These are phyloP conservation scores for Dastarcus helophoroides DNA, from an alignment of 2,888 invertebrate species.

Conservation along the genomic window DNA sequence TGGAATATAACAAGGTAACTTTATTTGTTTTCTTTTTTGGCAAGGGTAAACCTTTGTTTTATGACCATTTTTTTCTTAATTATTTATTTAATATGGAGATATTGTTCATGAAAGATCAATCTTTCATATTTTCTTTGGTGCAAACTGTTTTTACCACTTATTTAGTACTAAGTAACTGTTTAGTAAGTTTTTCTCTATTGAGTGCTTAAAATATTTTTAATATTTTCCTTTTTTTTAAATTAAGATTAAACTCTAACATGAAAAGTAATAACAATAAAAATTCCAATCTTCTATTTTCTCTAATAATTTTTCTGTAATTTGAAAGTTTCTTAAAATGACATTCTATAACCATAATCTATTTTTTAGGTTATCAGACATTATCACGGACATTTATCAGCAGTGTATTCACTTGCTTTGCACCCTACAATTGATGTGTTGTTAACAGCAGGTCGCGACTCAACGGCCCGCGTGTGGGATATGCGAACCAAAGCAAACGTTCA, in stretches of 20 bases:
- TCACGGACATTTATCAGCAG: conserved; percentile 96
- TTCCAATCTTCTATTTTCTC: neutral
- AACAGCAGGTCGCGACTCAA: conserved; percentile 90
- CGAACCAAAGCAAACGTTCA: conserved; percentile 97
- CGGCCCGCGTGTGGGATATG: conserved; percentile 98
- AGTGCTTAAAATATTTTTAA: too few species aligned
- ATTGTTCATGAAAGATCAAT: too few species aligned
- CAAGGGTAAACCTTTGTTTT: too few species aligned
- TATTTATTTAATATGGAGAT: too few species aligned
- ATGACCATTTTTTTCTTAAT: too few species aligned
- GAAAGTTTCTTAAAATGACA: neutral
- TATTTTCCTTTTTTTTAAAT: too few species aligned
- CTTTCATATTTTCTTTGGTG: too few species aligned
- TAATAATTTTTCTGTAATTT: neutral
- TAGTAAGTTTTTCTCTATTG: too few species aligned
- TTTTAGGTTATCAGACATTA: conserved; percentile 86
- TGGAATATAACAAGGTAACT: conserved; percentile 91
- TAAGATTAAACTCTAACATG: too few species aligned
- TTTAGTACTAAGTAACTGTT: too few species aligned
- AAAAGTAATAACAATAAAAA: too few species aligned
- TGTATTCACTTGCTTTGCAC: conserved; percentile 87
- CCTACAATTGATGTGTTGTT: conserved; percentile 91
- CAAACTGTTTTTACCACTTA: too few species aligned
- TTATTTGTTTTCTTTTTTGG: neutral
- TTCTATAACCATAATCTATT: conserved; percentile 7